Evolutionary conservation across 2,888 invertebrate genomes (phyloP).

Genomic region (Drosophila picticornis): DNA sequence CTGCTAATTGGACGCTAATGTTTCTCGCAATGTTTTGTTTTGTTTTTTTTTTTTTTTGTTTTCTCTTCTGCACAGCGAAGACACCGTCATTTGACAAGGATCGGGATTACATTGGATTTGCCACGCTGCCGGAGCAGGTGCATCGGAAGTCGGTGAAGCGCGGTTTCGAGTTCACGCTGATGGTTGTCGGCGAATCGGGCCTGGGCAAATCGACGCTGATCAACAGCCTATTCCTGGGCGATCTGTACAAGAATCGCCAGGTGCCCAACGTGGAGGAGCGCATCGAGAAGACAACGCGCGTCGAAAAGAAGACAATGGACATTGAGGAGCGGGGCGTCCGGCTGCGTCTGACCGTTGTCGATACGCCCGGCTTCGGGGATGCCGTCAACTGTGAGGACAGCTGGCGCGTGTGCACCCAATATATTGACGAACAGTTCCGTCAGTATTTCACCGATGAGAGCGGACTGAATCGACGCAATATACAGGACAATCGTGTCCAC

Average conservation of each 20-base stretch:
- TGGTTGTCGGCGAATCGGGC: conserved; percentile 98
- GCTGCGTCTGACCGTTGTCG: conserved; percentile 95
- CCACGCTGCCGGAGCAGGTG: conserved; percentile 97
- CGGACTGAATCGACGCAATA: conserved; percentile 95
- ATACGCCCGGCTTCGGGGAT: conserved; percentile 98
- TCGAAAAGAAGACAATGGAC: conserved; percentile 95
- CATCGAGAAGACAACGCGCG: conserved; percentile 89
- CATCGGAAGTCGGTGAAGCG: conserved; percentile 98
- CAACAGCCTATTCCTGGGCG: conserved; percentile 96
- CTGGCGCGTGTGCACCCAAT: conserved; percentile 95
- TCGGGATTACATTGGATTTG: conserved; percentile 96
- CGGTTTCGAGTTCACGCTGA: conserved; percentile 98
- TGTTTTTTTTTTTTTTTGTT: too few relatives aligned
- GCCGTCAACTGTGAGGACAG: conserved; percentile 97
- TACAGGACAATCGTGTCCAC: conserved; percentile 96
- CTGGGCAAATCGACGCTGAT: conserved; percentile 97
- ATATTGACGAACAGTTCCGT: conserved; percentile 94
- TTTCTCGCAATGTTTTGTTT: background rate
- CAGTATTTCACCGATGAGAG: conserved; percentile 96
- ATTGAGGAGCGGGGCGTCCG: conserved; percentile 97
- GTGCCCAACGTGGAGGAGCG: conserved; percentile 87
- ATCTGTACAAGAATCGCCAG: conserved; percentile 94
- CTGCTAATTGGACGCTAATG: conserved; percentile 13
- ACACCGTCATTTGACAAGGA: conserved; percentile 86
- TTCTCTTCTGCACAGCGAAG: conserved; percentile 73